These are phyloP conservation scores for Polypedilum pembai DNA, from an alignment of 1,140 invertebrate species.

Conservation along the genomic window DNA sequence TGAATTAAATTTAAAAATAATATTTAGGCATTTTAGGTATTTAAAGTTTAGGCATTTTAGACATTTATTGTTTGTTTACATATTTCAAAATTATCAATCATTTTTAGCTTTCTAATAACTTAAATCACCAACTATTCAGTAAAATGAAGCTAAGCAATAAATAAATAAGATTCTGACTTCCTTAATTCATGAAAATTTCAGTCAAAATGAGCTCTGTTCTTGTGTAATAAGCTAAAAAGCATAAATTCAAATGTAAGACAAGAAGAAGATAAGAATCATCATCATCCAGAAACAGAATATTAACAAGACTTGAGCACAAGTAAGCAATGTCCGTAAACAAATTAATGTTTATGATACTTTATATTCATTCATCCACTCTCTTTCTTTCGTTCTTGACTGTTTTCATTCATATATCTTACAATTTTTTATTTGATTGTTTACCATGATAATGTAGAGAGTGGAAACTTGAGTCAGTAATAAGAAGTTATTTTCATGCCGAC, in stretches of 20 bases:
- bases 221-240: background rate
- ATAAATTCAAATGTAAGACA: background rate
- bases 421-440: background rate
- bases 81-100: no score
- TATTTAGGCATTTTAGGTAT: no score
- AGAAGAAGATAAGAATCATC: background rate
- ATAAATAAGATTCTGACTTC: no score
- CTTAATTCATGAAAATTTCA: background rate
- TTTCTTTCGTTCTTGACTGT: background rate
- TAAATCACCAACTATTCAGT: no score
- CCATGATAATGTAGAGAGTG: background rate
- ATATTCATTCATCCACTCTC: slow-evolving; percentile 2
- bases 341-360: slow-evolving; percentile 20
- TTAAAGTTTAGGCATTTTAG: no score
- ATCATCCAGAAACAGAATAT: slow-evolving; percentile 3
- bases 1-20: no score
- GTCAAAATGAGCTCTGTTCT: background rate
- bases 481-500: background rate
- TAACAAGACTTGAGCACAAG: background rate
- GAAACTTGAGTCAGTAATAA: background rate
- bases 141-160: no score
- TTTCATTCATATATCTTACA: background rate
- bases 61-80: no score
- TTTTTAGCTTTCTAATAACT: no score
- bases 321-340: background rate